Conservation (phyloP, 2,888 invertebrate genomes). For the Leucozona laternaria region DNA sequence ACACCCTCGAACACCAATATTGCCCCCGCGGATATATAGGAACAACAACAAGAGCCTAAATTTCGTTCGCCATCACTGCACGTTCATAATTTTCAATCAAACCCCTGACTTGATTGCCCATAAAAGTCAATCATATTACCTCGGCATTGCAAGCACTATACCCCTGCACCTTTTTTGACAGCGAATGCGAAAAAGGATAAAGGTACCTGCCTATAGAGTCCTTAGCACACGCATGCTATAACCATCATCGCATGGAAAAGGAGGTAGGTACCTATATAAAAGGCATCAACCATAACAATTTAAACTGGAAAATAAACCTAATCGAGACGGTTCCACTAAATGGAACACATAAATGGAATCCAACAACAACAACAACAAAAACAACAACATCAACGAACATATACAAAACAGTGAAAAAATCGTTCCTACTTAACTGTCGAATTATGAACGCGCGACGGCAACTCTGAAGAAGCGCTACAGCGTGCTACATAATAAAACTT, state of each 20-base stretch:
- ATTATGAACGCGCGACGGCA: conserved; percentile 22
- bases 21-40: neutral
- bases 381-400: neutral
- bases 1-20: neutral
- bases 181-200: conserved; percentile 6
- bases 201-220: neutral
- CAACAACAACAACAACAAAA: neutral
- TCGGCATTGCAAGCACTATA: conserved; percentile 26
- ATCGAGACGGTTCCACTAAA: conserved; percentile 56
- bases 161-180: conserved; percentile 49
- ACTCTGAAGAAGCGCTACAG: conserved; percentile 35
- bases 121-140: conserved; percentile 74
- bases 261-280: conserved; percentile 29
- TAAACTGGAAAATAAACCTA: conserved; percentile 73
- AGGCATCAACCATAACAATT: conserved; percentile 63
- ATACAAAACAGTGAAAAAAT: neutral
- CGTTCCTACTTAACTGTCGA: conserved; percentile 31
- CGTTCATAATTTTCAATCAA: conserved; percentile 72
- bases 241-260: conserved; percentile 28
- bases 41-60: conserved; percentile 47
- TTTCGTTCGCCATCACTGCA: conserved; percentile 55
- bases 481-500: conserved; percentile 71
- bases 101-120: conserved; percentile 70
- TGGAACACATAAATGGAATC: conserved; percentile 12
- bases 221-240: conserved; percentile 15